Percentiles rank a stretch among this genome's conserved stretches.
Evolutionary conservation across 2,797 vertebrate species (phyloP).

Genomic region (Melanotaenia pygmaea): DNA sequence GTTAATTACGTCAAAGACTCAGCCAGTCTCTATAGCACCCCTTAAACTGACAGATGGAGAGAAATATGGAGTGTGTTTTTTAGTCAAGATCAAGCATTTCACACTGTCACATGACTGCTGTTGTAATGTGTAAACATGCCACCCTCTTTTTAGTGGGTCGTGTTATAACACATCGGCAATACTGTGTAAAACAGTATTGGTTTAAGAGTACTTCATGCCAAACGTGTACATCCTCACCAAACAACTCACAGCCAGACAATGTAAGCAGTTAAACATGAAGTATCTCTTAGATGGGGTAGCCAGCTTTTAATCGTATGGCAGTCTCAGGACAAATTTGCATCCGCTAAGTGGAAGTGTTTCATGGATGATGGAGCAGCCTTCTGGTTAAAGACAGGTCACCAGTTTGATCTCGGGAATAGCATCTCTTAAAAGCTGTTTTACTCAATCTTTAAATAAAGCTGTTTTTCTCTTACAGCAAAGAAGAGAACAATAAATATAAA

Average conservation of each 20-base stretch:
- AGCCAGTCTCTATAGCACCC: neutral
- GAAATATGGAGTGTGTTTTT: neutral
- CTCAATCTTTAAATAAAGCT: neutral
- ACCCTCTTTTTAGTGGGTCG: neutral
- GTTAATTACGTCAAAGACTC: slow-evolving; percentile 9
- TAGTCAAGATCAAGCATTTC: slow-evolving; percentile 7
- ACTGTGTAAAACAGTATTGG: too few species aligned
- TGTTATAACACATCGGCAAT: too few species aligned
- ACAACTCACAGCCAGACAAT: neutral
- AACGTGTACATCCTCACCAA: slow-evolving; percentile 1
- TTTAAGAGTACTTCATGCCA: neutral
- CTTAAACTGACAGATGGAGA: neutral
- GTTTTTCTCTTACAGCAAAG: too few species aligned
- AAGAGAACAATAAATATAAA: neutral
- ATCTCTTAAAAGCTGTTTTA: neutral
- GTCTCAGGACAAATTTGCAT: slow-evolving; percentile 19
- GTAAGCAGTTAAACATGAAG: slow-evolving; percentile 17
- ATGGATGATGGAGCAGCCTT: slow-evolving; percentile 8
- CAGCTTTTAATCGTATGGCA: slow-evolving; percentile 32
- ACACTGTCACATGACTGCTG: neutral
- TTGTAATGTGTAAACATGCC: neutral
- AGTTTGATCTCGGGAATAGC: slow-evolving; percentile 21
- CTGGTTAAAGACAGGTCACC: slow-evolving; percentile 36
- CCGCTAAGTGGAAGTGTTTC: slow-evolving; percentile 21
- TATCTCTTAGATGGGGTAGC: slow-evolving; percentile 1